phyloP scores from a whole-genome alignment of 2,888 invertebrate genomes.

The Melanchra persicariae region DNA sequence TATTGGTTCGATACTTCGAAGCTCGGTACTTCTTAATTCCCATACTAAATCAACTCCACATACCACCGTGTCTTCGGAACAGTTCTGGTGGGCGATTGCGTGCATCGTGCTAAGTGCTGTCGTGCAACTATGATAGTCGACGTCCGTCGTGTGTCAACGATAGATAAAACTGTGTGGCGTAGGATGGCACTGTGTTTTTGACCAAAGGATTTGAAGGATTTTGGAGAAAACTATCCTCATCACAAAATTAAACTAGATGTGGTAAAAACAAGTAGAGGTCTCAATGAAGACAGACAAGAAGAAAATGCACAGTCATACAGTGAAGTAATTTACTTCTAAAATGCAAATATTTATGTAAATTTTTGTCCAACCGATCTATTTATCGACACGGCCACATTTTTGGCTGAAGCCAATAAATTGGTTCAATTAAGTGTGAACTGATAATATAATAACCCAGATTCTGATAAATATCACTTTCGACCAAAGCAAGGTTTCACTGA shows the following conservation, averaged over 20 bases:
- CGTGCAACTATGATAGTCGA: constrained; percentile 43
- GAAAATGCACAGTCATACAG: no score
- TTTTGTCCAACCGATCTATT: constrained; percentile 8
- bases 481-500: background rate
- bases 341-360: background rate
- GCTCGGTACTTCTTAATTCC: background rate
- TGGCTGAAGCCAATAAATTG: constrained; percentile 9
- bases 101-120: constrained; percentile 29
- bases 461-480: background rate
- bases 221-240: background rate
- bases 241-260: background rate
- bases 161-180: constrained; percentile 31
- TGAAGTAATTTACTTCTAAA: no score
- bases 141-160: constrained; percentile 36
- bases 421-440: constrained; percentile 6
- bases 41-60: constrained; percentile 14
- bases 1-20: no score
- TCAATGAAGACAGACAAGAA: no score
- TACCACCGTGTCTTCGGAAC: constrained; percentile 11
- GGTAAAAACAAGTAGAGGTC: no score
- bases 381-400: background rate
- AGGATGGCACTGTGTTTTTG: background rate
- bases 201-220: no score
- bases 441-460: constrained; percentile 2
- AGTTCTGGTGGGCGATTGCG: constrained; percentile 41